These are phyloP conservation scores for Peucedramus taeniatus DNA, from an alignment of 2,113 vertebrate species.

Conservation along the genomic window DNA sequence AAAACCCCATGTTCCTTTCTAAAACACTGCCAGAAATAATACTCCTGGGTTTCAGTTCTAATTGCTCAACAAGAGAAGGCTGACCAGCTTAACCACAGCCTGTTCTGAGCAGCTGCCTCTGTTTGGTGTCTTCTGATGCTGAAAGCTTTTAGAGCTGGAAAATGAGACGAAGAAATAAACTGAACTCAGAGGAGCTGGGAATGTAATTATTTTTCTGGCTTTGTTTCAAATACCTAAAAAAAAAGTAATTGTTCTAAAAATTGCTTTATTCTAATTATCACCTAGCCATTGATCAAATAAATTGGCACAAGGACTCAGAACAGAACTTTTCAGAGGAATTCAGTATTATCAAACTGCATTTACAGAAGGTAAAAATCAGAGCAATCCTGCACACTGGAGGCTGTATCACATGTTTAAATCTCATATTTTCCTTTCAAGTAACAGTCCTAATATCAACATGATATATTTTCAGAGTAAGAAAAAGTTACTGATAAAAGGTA, in stretches of 20 bases:
- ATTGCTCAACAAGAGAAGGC: constrained; percentile 14
- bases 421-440: neutral
- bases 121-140: neutral
- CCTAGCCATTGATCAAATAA: neutral
- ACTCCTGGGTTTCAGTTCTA: neutral
- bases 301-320: neutral
- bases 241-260: neutral
- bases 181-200: neutral
- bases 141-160: neutral
- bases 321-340: neutral
- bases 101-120: constrained; percentile 17
- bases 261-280: neutral
- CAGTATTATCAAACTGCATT: neutral
- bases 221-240: neutral
- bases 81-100: neutral
- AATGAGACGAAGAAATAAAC: neutral
- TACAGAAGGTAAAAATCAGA: neutral
- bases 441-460: neutral
- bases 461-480: neutral
- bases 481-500: neutral
- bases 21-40: neutral
- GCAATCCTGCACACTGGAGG: neutral
- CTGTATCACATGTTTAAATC: neutral
- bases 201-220: neutral
- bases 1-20: neutral